phyloP scores from a whole-genome alignment of 2,113 vertebrate species.

The Elanus axillaris region DNA sequence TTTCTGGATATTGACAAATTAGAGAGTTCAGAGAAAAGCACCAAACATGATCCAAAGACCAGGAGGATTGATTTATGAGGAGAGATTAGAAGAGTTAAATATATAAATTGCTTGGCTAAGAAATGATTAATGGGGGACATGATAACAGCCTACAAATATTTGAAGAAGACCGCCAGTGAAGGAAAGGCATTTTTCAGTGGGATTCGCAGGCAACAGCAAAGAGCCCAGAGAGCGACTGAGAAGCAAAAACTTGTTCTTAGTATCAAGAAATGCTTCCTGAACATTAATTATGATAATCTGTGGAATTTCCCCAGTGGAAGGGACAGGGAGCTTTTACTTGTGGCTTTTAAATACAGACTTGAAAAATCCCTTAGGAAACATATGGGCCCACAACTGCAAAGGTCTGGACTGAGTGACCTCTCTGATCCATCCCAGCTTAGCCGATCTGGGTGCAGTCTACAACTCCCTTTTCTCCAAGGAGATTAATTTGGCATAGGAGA shows the following conservation, averaged over 20 bases:
- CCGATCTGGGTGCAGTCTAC: background rate
- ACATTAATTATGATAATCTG: background rate
- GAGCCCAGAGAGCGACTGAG: background rate
- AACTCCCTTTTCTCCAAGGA: background rate
- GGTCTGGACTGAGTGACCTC: background rate
- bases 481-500: background rate
- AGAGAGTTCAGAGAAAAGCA: constrained; percentile 10
- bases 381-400: background rate
- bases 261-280: background rate
- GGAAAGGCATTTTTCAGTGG: background rate
- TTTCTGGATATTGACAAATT: constrained; percentile 11
- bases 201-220: background rate
- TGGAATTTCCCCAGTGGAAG: background rate
- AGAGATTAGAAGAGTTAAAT: constrained; percentile 28
- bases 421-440: background rate
- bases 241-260: background rate
- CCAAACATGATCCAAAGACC: constrained; percentile 15
- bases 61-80: constrained; percentile 7
- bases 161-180: constrained; percentile 2
- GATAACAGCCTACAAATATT: constrained; percentile 10
- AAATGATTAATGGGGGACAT: constrained; percentile 22
- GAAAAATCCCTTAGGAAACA: background rate
- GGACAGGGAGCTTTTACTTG: background rate
- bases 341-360: background rate
- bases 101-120: constrained; percentile 10